Evolutionary conservation across 2,113 vertebrate genomes (phyloP).

Genomic region (Leptobrachium ailaonicum): DNA sequence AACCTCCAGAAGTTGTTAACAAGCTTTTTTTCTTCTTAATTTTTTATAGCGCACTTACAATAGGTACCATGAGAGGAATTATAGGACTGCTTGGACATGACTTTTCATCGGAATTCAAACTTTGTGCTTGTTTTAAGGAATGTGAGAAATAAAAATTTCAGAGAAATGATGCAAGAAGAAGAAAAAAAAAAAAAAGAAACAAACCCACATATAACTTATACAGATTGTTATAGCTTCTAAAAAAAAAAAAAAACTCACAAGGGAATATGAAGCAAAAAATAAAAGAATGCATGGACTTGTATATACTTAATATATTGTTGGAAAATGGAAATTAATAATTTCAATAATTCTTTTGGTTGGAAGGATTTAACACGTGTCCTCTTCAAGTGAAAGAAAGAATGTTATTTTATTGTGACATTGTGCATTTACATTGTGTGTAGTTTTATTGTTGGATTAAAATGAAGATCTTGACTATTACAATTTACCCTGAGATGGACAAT

Average conservation of each 20-base stretch:
- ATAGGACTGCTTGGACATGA: background rate
- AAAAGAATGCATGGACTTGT: constrained; percentile 71
- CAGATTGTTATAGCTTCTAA: constrained; percentile 65
- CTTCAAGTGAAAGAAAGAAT: background rate
- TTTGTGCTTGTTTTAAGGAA: constrained; percentile 4
- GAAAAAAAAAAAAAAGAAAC: background rate
- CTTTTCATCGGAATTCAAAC: background rate
- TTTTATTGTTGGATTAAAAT: constrained; percentile 41
- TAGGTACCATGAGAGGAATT: constrained; percentile 1
- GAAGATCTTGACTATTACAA: background rate
- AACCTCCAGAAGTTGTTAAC: background rate
- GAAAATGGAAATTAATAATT: background rate
- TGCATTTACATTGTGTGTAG: constrained; percentile 65
- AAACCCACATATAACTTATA: constrained; percentile 44
- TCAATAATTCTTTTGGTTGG: background rate
- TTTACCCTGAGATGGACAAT: background rate
- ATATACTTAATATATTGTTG: background rate
- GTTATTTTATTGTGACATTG: constrained; percentile 29
- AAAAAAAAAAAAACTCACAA: constrained; percentile 65
- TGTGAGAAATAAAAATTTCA: constrained; percentile 5
- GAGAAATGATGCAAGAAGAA: constrained; percentile 17
- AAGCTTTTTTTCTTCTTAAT: background rate
- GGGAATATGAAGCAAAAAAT: constrained; percentile 81
- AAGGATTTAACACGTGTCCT: background rate
- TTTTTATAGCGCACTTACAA: constrained; percentile 17